A percentile compares a stretch with the other conserved stretches of the same genome.
Conservation (phyloP, 2,113 vertebrate genomes). For the Daphoenositta chrysoptera region DNA sequence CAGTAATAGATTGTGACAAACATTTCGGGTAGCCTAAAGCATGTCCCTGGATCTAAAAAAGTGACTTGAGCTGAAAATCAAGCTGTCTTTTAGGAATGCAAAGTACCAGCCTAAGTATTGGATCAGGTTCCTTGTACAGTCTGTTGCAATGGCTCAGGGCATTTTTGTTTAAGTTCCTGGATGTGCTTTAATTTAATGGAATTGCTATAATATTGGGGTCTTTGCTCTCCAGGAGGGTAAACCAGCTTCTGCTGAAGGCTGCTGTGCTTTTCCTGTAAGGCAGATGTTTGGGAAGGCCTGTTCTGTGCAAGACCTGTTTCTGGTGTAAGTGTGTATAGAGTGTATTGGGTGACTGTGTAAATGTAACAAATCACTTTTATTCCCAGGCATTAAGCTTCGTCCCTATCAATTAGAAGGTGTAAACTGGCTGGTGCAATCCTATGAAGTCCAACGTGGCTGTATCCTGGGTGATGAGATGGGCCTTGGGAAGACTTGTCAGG, state of each 20-base stretch:
- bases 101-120: neutral
- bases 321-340: neutral
- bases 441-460: constrained; percentile 80
- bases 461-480: constrained; percentile 96
- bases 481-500: constrained; percentile 95
- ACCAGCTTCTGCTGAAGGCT: neutral
- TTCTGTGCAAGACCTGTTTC: neutral
- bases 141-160: neutral
- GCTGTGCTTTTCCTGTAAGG: neutral
- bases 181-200: neutral
- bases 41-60: neutral
- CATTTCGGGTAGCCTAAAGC: neutral
- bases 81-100: neutral
- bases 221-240: neutral
- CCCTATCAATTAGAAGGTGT: constrained; percentile 87
- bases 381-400: constrained; percentile 79
- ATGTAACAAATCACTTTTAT: neutral
- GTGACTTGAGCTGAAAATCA: neutral
- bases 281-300: neutral
- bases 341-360: neutral
- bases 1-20: neutral
- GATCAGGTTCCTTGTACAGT: neutral
- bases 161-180: neutral
- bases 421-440: constrained; percentile 81
- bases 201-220: neutral